Evolutionary conservation across 2,113 vertebrate genomes (phyloP), one percentile per base, ranked within the genome.

Genomic region (Drymodes brunneopygia): DNA sequence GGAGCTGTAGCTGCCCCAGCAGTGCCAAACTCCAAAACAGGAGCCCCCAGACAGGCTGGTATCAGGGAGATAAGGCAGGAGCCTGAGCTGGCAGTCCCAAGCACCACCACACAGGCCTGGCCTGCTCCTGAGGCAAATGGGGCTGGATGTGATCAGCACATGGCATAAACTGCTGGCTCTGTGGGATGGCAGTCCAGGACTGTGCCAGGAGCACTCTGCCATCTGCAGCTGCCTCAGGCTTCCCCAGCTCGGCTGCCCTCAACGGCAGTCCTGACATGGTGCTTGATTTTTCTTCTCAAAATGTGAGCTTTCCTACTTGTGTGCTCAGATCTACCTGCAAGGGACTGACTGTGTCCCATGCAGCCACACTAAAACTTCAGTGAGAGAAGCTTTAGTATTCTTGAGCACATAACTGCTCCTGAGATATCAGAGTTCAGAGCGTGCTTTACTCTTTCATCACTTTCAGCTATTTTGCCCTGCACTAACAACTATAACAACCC

Each of bases 181-280:
- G 21, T 56, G 42, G 57, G 8, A 18, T 0, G 4, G 38, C 83
- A 79, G 18, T 6, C 35, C 56, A 13, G 2, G 50, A 10, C 50
- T 4, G 0, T 58, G n/a, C 15, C 40, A 78, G 40, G 45, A 58
- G 24, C 0, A 0, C 44, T 33, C 7, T 22, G 38, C n/a, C 38
- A 17, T 23, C 35, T 60, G n/a, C 45, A 50, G 73, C 62, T 60
- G 51, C 57, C 48, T 35, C 62, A 84, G 53, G 50, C 13, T 54
- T 12, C 18, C 36, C 18, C 27, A 62, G 20, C 19, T 58, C 10
- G 1, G 20, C 28, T 48, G 40, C 35, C 42, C 47, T 48, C 35
- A 12, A 44, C 38, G 29, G 27, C 45, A 42, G n/a, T n/a, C 50
- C 56, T 2, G 4, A 70, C 6, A 20, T 29, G 22, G 8, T 13